Base-by-base conservation (phyloP, 1,140 invertebrate genomes). In the Galendromus occidentalis region DNA sequence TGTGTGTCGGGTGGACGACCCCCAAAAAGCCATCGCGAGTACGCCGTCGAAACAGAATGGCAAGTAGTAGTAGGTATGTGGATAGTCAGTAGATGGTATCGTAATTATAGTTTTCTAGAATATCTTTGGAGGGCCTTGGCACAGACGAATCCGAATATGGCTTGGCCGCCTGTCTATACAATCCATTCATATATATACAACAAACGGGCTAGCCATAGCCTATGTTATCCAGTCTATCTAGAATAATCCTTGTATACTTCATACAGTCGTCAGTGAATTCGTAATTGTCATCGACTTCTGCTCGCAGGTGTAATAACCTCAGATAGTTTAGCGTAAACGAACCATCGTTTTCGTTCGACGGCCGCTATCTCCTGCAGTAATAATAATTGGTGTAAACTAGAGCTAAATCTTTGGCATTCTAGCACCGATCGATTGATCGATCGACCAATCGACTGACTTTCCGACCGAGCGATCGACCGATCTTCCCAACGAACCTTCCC, bases 361-460 rank as follows among this genome's bases (percentile, higher is more conserved):
- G 14, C 25, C 14, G 33, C 22, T 22, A 59, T 59, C 51, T 17
- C 33, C 2, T 5, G 25, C 14, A 47, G n/a, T n/a, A n/a, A n/a
- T 39, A 9, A 9, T 39, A 39, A 39, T 39, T 59, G n/a, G 14
- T 59, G 51, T 59, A 59, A 59, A 59, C 33, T 59, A 59, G 22
- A 59, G 51, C 51, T 29, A 59, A 59, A 59, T 59, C 51, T 59
- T 59, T 59, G 51, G 51, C 51, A 33, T 59, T 59, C 51, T 59
- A 59, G 28, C 28, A 47, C 28, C 45, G 45, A 47, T 47, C 45
- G 45, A 22, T 22, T 17, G 25, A 59, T 59, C 51, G 20, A 29
- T 25, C 33, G 25, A 25, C 51, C 33, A 14, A 29, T 33, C 51
- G n/a, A n/a, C n/a, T n/a, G n/a, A n/a, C n/a, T n/a, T n/a, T n/a